These are phyloP conservation scores for Eptesicus fuscus DNA, from an alignment of 2,113 vertebrate genomes.

Conservation along the genomic window DNA sequence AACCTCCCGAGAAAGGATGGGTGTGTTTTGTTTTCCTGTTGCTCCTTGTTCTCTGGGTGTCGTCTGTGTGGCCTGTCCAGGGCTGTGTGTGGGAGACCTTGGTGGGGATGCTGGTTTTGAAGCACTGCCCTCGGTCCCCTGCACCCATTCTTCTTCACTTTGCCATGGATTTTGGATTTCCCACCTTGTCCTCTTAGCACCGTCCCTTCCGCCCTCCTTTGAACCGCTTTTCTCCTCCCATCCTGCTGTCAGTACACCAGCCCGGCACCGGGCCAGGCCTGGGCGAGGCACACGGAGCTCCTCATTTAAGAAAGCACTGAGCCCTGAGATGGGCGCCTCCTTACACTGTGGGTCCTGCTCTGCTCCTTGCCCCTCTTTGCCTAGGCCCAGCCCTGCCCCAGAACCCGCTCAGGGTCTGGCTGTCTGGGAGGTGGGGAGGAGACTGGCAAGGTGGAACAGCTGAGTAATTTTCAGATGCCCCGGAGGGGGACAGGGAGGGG, in stretches of 20 bases:
- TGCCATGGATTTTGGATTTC: neutral
- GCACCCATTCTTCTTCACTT: neutral
- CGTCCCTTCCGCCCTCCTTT: neutral
- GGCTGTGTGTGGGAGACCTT: neutral
- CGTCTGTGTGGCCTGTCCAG: accelerated
- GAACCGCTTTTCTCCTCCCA: neutral
- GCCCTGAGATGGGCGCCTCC: neutral
- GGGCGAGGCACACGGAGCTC: neutral
- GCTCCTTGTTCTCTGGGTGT: neutral
- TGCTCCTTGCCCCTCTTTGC: neutral
- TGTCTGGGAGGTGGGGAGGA: neutral
- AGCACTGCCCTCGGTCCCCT: neutral
- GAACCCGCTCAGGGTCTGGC: neutral
- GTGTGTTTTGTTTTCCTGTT: neutral
- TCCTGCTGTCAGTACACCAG: neutral
- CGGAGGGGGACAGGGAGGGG: neutral
- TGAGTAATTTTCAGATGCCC: neutral
- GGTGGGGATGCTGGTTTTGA: neutral
- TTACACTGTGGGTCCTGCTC: neutral
- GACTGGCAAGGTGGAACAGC: neutral
- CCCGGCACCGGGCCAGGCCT: neutral
- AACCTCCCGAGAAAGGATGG: neutral
- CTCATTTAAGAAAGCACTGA: neutral
- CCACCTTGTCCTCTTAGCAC: neutral
- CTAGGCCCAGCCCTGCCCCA: neutral